These are phyloP conservation scores for Drosophila santomea DNA, from an alignment of 1,140 invertebrate species.

Conservation along the genomic window DNA sequence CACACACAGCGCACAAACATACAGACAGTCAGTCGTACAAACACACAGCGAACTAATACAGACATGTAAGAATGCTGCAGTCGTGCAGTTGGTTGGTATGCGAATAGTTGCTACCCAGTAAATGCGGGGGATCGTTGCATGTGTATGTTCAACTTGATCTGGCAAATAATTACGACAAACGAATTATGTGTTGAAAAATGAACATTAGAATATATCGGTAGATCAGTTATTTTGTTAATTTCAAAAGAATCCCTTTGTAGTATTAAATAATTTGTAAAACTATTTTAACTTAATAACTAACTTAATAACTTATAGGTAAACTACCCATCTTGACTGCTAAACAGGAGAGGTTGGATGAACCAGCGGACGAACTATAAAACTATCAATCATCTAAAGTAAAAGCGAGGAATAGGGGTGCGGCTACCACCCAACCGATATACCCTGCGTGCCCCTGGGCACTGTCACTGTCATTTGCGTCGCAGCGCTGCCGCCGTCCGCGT, in stretches of 20 bases:
- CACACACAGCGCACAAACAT: conserved; percentile 46
- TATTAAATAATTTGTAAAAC: too few species aligned
- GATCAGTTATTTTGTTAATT: too few species aligned
- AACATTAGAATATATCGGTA: too few species aligned
- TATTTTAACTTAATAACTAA: too few species aligned
- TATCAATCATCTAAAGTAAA: background rate
- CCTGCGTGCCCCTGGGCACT: conserved; percentile 37
- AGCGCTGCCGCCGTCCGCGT: conserved; percentile 57
- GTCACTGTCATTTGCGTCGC: conserved; percentile 76
- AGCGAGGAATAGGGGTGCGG: background rate
- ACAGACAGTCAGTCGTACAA: conserved; percentile 36
- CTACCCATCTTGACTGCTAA: background rate
- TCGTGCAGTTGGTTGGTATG: conserved; percentile 17
- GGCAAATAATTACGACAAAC: too few species aligned
- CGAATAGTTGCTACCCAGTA: conserved; percentile 26
- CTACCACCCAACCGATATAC: conserved; percentile 16
- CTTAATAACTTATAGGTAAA: too few species aligned
- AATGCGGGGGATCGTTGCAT: background rate
- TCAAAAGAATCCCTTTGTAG: too few species aligned
- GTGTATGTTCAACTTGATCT: too few species aligned
- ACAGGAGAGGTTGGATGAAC: background rate
- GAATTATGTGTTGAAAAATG: too few species aligned
- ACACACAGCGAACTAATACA: conserved; percentile 68
- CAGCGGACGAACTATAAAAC: too few species aligned
- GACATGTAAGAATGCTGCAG: conserved; percentile 60